phyloP scores from a whole-genome alignment of 2,797 vertebrate species.

The Alca torda region DNA sequence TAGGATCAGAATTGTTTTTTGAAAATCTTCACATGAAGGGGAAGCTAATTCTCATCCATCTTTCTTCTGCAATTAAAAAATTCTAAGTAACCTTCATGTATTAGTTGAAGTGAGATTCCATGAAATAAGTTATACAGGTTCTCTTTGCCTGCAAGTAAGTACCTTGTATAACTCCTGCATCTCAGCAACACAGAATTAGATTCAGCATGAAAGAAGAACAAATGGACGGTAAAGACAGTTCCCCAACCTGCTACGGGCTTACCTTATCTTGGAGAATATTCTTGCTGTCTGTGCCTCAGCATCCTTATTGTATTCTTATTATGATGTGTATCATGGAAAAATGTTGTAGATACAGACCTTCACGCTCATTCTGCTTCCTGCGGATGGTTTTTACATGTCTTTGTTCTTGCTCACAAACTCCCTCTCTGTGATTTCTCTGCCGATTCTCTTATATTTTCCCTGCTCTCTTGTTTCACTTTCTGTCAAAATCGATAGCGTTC shows the following conservation, averaged over 20 bases:
- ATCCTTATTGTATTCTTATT: background rate
- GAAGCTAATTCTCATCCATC: background rate
- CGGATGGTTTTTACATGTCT: background rate
- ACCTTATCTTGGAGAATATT: background rate
- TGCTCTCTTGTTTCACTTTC: background rate
- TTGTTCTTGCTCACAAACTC: background rate
- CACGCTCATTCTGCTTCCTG: fast-evolving
- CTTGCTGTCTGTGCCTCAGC: background rate
- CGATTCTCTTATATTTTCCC: background rate
- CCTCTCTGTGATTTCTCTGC: background rate
- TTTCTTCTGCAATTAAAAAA: background rate
- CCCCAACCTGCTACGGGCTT: background rate
- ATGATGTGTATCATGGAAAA: background rate
- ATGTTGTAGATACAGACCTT: background rate
- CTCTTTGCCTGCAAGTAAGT: background rate
- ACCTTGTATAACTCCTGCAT: background rate
- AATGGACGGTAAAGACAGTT: background rate
- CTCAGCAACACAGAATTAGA: background rate
- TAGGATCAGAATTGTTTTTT: background rate
- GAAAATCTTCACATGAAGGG: background rate
- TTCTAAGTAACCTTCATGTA: background rate
- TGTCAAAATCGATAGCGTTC: background rate
- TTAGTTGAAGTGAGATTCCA: background rate
- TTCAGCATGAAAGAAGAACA: background rate
- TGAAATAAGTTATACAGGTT: background rate